phyloP scores from a whole-genome alignment of 2,888 invertebrate genomes.

The Sycophila texana region DNA sequence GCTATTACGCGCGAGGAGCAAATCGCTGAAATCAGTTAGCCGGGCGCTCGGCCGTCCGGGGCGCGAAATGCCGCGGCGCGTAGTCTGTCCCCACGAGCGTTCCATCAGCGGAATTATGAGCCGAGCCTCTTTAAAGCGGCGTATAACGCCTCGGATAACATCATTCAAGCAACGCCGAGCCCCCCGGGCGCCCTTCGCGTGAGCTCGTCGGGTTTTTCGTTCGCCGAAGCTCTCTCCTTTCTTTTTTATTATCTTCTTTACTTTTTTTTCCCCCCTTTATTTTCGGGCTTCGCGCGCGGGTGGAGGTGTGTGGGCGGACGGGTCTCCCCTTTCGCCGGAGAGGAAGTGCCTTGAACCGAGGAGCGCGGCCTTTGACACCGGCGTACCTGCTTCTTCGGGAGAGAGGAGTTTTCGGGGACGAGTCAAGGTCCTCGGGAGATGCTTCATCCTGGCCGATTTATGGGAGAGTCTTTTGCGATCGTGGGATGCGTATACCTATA shows the following conservation, averaged over 20 bases:
- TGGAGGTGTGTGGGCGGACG: neutral
- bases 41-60: neutral
- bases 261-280: no score
- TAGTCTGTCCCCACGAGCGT: neutral
- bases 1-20: no score
- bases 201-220: conserved; percentile 6
- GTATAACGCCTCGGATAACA: conserved; percentile 16
- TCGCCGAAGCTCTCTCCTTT: neutral
- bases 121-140: conserved; percentile 12
- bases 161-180: neutral
- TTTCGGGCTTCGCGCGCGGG: no score
- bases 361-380: conserved; percentile 2
- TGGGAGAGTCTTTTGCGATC: no score
- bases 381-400: neutral
- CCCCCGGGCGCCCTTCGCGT: conserved; percentile 2
- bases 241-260: no score
- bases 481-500: no score
- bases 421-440: no score
- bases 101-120: no score
- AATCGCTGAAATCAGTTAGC: no score
- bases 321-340: neutral
- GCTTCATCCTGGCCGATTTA: no score
- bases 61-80: conserved; percentile 11
- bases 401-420: no score
- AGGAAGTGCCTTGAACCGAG: conserved; percentile 1